Percentiles rank a stretch among this genome's conserved stretches.
Evolutionary conservation across 2,888 invertebrate genomes (phyloP).

Genomic region (Dermolepida albohirtum): DNA sequence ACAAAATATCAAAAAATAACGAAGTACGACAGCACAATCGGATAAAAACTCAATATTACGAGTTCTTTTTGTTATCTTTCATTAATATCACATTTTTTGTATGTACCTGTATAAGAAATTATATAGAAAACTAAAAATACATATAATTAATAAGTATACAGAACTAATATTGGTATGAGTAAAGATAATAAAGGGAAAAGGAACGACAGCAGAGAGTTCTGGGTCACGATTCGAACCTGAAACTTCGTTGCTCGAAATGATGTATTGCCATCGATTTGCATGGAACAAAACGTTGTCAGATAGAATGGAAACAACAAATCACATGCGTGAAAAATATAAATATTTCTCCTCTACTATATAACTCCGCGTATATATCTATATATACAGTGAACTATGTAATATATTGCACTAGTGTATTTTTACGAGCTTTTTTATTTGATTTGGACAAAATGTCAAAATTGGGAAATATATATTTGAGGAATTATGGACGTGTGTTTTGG

Average conservation of each 20-base stretch:
- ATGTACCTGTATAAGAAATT: too few relatives aligned
- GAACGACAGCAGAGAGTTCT: constrained; percentile 4
- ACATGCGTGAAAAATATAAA: constrained; percentile 42
- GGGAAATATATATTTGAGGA: constrained; percentile 37
- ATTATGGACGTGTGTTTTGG: constrained; percentile 36
- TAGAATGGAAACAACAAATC: constrained; percentile 41
- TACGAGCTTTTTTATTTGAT: constrained; percentile 38
- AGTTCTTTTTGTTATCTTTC: too few relatives aligned
- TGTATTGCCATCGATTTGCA: constrained; percentile 39
- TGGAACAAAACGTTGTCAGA: constrained; percentile 38
- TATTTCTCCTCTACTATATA: constrained; percentile 33
- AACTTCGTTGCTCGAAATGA: constrained; percentile 36
- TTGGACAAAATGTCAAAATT: constrained; percentile 37
- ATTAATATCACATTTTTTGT: too few relatives aligned
- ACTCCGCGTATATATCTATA: constrained; percentile 2
- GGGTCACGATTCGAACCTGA: constrained; percentile 32
- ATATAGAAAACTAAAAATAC: constrained; percentile 4
- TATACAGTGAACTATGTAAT: constrained; percentile 27
- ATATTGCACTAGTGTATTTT: constrained; percentile 35
- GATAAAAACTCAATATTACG: too few relatives aligned
- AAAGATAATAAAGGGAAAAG: constrained; percentile 14
- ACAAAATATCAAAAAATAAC: too few relatives aligned
- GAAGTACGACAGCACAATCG: too few relatives aligned
- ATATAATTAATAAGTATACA: constrained; percentile 23
- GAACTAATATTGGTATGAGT: constrained; percentile 27